Conservation (phyloP, 2,888 invertebrate species). For the Marronus borbonicus region DNA sequence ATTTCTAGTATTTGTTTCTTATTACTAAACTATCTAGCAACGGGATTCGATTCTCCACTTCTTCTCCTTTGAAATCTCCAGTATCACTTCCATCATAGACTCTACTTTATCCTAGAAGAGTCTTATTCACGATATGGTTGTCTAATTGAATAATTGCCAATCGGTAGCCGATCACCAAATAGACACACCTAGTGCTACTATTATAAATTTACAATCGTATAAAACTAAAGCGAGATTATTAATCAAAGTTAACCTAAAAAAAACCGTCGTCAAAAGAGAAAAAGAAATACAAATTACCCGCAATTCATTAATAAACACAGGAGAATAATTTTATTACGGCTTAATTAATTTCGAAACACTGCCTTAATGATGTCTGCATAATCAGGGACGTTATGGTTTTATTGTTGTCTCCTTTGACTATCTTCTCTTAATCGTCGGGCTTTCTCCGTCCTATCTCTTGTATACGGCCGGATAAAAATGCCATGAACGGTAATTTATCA, state of each 20-base stretch:
- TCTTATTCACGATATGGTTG: too few relatives aligned
- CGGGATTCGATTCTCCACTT: too few relatives aligned
- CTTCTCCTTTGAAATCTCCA: too few relatives aligned
- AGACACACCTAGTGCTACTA: not conserved
- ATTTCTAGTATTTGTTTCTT: too few relatives aligned
- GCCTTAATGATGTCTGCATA: constrained; percentile 43
- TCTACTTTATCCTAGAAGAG: too few relatives aligned
- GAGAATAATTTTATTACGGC: constrained; percentile 37
- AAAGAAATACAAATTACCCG: constrained; percentile 26
- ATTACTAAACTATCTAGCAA: too few relatives aligned
- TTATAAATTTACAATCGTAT: constrained; percentile 2
- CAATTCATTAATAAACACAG: constrained; percentile 33
- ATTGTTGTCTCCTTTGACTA: not conserved
- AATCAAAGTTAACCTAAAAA: not conserved
- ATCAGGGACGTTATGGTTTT: constrained; percentile 34
- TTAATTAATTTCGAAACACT: constrained; percentile 39
- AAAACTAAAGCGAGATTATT: not conserved
- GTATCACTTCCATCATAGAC: too few relatives aligned
- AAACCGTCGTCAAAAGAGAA: not conserved
- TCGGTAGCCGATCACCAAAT: too few relatives aligned
- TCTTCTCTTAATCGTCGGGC: not conserved
- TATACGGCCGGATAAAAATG: constrained; percentile 5
- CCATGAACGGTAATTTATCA: constrained; percentile 40
- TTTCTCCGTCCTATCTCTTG: not conserved
- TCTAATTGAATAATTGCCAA: too few relatives aligned